A percentile compares a stretch with the other conserved stretches of the same genome.
phyloP scores from a whole-genome alignment of 2,797 vertebrate species.

The Morus bassanus region DNA sequence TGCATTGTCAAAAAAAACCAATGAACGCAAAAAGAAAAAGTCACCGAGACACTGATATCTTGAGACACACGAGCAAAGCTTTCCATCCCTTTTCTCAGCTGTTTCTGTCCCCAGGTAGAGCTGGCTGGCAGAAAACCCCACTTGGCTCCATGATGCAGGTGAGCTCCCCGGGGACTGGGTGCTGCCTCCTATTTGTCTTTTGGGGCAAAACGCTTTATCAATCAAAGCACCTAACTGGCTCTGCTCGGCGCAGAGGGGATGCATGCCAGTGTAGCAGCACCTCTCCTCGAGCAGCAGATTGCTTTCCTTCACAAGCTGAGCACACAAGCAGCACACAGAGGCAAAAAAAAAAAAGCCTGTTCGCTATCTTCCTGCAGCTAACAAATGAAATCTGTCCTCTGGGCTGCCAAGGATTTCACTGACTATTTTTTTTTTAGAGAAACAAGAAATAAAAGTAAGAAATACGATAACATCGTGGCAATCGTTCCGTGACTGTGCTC shows the following conservation, averaged over 20 bases:
- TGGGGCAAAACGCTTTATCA: background rate
- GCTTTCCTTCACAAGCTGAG: background rate
- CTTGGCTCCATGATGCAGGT: background rate
- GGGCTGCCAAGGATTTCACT: background rate
- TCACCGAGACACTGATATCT: rapidly evolving
- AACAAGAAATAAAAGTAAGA: slow-evolving; percentile 64
- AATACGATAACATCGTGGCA: slow-evolving; percentile 26
- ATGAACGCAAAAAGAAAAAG: background rate
- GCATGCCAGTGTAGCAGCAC: background rate
- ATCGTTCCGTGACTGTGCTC: background rate
- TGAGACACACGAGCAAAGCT: background rate
- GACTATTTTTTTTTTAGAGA: slow-evolving; percentile 16
- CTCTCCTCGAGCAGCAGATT: background rate
- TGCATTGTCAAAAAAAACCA: background rate
- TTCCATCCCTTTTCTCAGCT: background rate
- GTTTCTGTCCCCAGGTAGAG: background rate
- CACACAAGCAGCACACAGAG: background rate
- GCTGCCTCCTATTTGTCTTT: background rate
- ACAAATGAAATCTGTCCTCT: slow-evolving; percentile 28
- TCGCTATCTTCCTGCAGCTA: slow-evolving; percentile 24
- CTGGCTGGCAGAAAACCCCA: background rate
- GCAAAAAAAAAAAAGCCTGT: background rate
- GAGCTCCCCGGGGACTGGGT: rapidly evolving
- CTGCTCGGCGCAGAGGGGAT: background rate
- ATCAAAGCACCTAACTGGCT: background rate